A percentile compares a stretch with the other conserved stretches of the same genome.
Evolutionary conservation across 2,113 vertebrate species (phyloP).

Genomic region (Tauraco erythrolophus): DNA sequence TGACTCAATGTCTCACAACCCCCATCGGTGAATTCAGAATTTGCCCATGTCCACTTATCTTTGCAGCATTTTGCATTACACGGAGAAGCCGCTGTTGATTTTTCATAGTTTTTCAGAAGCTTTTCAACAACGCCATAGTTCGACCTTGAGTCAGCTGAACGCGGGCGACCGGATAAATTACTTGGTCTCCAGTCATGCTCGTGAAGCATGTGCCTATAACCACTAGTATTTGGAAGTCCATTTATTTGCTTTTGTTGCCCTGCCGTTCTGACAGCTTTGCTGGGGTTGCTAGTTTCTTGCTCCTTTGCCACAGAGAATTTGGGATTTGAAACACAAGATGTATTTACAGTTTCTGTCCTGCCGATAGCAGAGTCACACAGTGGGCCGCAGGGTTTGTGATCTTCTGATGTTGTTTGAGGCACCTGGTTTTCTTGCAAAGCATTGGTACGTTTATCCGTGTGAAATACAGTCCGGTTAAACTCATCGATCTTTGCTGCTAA

Average conservation of each 20-base stretch:
- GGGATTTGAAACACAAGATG: not conserved
- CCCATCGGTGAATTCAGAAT: slow-evolving; percentile 57
- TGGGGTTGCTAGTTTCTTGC: slow-evolving; percentile 10
- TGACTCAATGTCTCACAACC: slow-evolving; percentile 71
- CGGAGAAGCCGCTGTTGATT: slow-evolving; percentile 63
- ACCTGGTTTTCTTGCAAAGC: slow-evolving; percentile 39
- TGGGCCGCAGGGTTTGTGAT: slow-evolving; percentile 45
- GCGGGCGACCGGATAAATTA: slow-evolving; percentile 89
- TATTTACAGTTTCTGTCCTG: slow-evolving; percentile 10
- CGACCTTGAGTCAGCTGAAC: slow-evolving; percentile 90
- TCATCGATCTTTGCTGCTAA: slow-evolving; percentile 92
- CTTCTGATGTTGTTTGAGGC: slow-evolving; percentile 13
- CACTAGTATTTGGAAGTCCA: slow-evolving; percentile 43
- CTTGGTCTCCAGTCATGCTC: slow-evolving; percentile 91
- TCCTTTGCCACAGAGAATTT: slow-evolving; percentile 25
- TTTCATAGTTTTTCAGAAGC: slow-evolving; percentile 91
- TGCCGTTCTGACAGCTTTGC: not conserved
- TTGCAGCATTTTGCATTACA: slow-evolving; percentile 56
- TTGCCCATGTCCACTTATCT: slow-evolving; percentile 62
- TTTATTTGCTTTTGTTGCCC: slow-evolving; percentile 55
- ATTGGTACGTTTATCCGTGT: slow-evolving; percentile 82
- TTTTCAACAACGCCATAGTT: slow-evolving; percentile 94
- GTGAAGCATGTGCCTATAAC: slow-evolving; percentile 78
- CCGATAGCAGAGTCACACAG: not conserved
- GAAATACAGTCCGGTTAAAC: slow-evolving; percentile 93